These are phyloP conservation scores for Gastrophryne carolinensis DNA, from an alignment of 2,797 vertebrate genomes.

Conservation along the genomic window DNA sequence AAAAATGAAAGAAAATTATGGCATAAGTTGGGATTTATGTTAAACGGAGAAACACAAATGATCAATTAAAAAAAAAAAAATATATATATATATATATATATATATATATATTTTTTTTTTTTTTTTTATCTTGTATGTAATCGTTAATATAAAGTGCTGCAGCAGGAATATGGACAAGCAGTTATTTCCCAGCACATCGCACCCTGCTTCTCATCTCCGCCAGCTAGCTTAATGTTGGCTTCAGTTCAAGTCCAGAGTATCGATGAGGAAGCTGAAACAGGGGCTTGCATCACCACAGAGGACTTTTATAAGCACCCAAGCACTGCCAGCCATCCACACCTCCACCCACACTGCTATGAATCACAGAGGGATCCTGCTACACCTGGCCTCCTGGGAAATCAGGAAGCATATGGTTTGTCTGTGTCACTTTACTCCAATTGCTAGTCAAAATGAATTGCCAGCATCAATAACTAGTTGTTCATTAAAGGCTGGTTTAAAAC, in stretches of 20 bases:
- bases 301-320: background rate
- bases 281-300: slow-evolving; percentile 28
- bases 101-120: too few species aligned
- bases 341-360: slow-evolving; percentile 34
- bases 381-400: slow-evolving; percentile 8
- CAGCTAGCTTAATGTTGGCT: slow-evolving; percentile 17
- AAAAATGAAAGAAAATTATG: too few species aligned
- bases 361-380: slow-evolving; percentile 24
- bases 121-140: too few species aligned
- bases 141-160: background rate
- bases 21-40: too few species aligned
- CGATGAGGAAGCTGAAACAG: background rate
- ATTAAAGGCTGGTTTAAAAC: too few species aligned
- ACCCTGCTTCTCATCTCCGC: slow-evolving; percentile 8
- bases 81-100: too few species aligned
- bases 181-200: background rate
- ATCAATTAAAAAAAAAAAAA: too few species aligned
- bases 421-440: too few species aligned
- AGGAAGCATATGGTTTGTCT: background rate
- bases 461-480: too few species aligned
- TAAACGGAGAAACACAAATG: too few species aligned
- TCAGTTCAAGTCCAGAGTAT: slow-evolving; percentile 21
- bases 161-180: background rate
- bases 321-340: slow-evolving; percentile 30
- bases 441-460: too few species aligned